These are phyloP conservation scores for Sebastes itinus DNA, from an alignment of 2,797 vertebrate genomes.

Conservation along the genomic window DNA sequence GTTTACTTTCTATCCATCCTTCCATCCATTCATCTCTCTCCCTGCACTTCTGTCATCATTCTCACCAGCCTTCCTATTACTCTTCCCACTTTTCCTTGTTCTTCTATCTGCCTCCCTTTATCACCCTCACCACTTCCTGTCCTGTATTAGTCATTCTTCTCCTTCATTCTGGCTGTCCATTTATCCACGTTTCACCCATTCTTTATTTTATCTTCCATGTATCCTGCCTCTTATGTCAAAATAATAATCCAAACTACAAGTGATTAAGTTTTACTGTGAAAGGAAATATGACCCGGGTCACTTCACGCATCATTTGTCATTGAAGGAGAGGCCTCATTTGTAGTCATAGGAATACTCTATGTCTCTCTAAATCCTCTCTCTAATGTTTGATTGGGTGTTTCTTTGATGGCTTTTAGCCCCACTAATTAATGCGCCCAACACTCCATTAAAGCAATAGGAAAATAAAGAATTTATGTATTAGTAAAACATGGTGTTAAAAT, in stretches of 20 bases:
- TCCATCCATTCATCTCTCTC: conserved; percentile 11
- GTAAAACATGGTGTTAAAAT: conserved; percentile 19
- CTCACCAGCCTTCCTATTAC: neutral
- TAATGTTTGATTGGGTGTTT: conserved; percentile 19
- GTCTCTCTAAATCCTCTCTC: conserved; percentile 6
- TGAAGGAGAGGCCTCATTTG: conserved; percentile 31
- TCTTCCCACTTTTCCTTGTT: conserved; percentile 1
- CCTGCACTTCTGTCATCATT: conserved; percentile 2
- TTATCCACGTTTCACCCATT: neutral
- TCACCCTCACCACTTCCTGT: neutral
- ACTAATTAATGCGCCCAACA: conserved; percentile 25
- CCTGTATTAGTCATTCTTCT: neutral
- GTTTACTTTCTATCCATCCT: conserved; percentile 11
- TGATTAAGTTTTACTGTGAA: conserved; percentile 32
- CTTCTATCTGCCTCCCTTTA: neutral
- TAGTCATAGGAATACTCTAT: conserved; percentile 6
- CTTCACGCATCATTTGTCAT: conserved; percentile 27
- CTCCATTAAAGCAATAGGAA: conserved; percentile 32
- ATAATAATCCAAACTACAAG: conserved; percentile 1
- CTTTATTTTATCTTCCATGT: neutral
- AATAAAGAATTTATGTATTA: conserved; percentile 29
- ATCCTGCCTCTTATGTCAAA: neutral
- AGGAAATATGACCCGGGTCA: conserved; percentile 7
- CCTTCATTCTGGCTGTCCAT: neutral
- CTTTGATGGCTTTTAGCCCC: conserved; percentile 16